Evolutionary conservation across 2,888 invertebrate species (phyloP).

Genomic region (Ennomos fuscantarius): DNA sequence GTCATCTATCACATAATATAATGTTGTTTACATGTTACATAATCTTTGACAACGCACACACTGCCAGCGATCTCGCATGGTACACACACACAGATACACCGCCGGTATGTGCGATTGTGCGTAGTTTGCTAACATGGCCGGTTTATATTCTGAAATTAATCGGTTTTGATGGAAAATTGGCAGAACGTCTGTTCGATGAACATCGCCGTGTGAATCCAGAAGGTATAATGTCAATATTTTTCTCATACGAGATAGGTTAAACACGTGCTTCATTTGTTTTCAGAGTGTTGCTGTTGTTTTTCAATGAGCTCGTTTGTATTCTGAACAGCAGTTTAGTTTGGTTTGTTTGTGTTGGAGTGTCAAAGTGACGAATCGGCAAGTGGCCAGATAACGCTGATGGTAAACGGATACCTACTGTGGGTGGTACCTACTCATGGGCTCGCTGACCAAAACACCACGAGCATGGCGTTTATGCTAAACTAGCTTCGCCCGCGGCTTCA

Average conservation of each 20-base stretch:
- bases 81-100: conserved; percentile 23
- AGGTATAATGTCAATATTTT: conserved; percentile 14
- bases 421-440: too few species aligned
- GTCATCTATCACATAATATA: conserved; percentile 7
- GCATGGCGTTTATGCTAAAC: too few species aligned
- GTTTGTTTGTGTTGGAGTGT: background rate
- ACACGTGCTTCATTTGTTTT: conserved; percentile 3
- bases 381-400: background rate
- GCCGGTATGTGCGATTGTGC: conserved; percentile 56
- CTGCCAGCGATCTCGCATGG: conserved; percentile 43
- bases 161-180: conserved; percentile 19
- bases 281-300: background rate
- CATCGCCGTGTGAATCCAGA: background rate
- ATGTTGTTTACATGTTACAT: conserved; percentile 28
- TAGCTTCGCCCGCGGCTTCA: too few species aligned
- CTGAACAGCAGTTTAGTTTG: background rate
- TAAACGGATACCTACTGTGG: background rate
- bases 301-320: conserved; percentile 4
- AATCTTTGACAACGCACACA: conserved; percentile 55
- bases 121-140: conserved; percentile 51
- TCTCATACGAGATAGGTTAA: conserved; percentile 4
- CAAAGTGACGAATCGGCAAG: background rate
- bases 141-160: conserved; percentile 24
- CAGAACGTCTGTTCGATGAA: conserved; percentile 15
- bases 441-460: too few species aligned